Evolutionary conservation across 35 echinoderm and acorn worm species (phyloP).

Genomic region (Apostichopus japonicus): DNA sequence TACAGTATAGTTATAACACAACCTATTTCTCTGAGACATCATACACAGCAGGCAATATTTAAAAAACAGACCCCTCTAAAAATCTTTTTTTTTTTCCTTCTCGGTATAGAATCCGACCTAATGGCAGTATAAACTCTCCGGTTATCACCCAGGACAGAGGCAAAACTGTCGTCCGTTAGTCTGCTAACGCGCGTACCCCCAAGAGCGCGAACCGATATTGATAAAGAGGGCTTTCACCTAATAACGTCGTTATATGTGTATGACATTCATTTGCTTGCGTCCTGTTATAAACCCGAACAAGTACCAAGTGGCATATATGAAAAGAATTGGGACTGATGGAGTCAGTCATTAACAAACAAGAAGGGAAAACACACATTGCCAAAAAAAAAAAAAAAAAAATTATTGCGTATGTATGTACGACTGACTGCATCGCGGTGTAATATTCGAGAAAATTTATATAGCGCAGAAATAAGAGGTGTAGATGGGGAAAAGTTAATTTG

Average conservation of each 20-base stretch:
- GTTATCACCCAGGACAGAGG: conserved; percentile 11
- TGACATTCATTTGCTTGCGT: not conserved
- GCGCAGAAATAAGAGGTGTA: not conserved
- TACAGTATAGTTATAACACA: no score
- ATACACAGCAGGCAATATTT: not conserved
- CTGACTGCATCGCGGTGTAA: no score
- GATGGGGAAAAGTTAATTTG: conserved; percentile 16
- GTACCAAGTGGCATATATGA: no score
- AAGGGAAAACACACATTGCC: no score
- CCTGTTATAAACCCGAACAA: not conserved
- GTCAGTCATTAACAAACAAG: no score
- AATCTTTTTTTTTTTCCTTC: not conserved
- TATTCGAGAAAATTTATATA: not conserved
- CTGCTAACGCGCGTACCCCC: conserved; percentile 35
- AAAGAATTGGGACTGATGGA: no score
- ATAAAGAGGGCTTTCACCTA: conserved; percentile 47
- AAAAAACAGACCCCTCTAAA: not conserved
- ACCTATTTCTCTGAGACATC: no score
- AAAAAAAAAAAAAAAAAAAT: no score
- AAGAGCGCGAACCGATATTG: conserved; percentile 18
- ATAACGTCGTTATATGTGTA: not conserved
- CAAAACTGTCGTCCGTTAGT: conserved; percentile 17
- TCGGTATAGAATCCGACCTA: not conserved
- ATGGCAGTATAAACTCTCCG: not conserved
- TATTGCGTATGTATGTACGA: no score